These are phyloP conservation scores for Hirundo rustica DNA, from an alignment of 2,797 vertebrate species.

Conservation along the genomic window DNA sequence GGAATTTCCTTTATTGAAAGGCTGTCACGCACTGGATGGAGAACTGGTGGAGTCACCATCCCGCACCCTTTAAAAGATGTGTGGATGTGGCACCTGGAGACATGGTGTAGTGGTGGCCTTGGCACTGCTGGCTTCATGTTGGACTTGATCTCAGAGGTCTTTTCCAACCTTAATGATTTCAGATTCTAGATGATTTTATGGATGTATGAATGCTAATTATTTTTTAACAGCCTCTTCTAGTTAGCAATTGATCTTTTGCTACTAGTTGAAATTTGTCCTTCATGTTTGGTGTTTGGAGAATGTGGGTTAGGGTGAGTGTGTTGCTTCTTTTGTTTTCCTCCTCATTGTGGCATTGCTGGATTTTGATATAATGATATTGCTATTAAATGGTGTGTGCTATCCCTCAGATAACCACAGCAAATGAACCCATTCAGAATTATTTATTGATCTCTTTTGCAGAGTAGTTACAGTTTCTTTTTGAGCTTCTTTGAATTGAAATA, in stretches of 20 bases:
- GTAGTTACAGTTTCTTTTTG: neutral
- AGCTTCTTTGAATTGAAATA: neutral
- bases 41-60: neutral
- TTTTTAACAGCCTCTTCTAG: neutral
- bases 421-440: neutral
- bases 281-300: neutral
- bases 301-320: accelerated
- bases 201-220: neutral
- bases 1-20: neutral
- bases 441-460: neutral
- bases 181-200: neutral
- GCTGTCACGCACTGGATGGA: neutral
- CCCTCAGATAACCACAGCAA: too few relatives aligned
- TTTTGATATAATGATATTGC: neutral
- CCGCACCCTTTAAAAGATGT: neutral
- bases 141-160: neutral
- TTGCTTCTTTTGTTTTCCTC: neutral
- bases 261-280: neutral
- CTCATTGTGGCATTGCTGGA: neutral
- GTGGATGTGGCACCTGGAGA: neutral
- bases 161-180: neutral
- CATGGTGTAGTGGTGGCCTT: neutral
- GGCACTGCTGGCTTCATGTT: neutral
- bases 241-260: neutral
- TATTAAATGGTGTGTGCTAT: neutral